Percentiles rank a stretch among this genome's conserved stretches.
phyloP scores from a whole-genome alignment of 2,113 vertebrate species.

The Eulemur rufifrons region DNA sequence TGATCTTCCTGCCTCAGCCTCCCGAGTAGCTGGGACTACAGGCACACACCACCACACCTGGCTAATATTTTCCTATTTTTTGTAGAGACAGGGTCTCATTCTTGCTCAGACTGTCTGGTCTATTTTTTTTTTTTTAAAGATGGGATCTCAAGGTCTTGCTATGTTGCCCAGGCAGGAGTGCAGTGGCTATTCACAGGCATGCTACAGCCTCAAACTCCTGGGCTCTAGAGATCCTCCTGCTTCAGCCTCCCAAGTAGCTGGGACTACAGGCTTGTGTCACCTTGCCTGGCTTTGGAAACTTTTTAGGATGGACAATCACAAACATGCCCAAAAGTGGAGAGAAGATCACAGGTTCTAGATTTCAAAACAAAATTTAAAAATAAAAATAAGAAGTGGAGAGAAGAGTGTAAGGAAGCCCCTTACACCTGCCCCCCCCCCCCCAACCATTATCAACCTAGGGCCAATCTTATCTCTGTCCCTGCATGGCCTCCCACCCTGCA shows the following conservation, averaged over 20 bases:
- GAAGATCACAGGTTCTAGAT: background rate
- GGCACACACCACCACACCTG: accelerated
- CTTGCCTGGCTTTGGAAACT: background rate
- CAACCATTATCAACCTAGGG: too few species aligned
- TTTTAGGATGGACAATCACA: background rate
- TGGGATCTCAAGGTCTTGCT: background rate
- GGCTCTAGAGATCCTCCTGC: background rate
- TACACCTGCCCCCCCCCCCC: accelerated
- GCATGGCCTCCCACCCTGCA: too few species aligned
- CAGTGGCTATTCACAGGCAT: too few species aligned
- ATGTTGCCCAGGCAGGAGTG: background rate
- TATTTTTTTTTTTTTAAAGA: too few species aligned
- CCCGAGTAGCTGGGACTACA: background rate
- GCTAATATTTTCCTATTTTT: background rate
- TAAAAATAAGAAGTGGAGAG: background rate
- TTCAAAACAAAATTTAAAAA: too few species aligned
- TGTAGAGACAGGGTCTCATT: background rate
- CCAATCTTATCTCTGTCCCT: accelerated
- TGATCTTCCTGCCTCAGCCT: background rate
- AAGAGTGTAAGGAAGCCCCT: background rate
- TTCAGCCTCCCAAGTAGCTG: background rate
- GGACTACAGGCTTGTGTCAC: background rate
- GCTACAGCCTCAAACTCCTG: background rate
- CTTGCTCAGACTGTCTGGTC: background rate
- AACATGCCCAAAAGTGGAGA: background rate